These are phyloP conservation scores for Aphelinus atriplicis DNA, from an alignment of 1,140 invertebrate species.

Conservation along the genomic window DNA sequence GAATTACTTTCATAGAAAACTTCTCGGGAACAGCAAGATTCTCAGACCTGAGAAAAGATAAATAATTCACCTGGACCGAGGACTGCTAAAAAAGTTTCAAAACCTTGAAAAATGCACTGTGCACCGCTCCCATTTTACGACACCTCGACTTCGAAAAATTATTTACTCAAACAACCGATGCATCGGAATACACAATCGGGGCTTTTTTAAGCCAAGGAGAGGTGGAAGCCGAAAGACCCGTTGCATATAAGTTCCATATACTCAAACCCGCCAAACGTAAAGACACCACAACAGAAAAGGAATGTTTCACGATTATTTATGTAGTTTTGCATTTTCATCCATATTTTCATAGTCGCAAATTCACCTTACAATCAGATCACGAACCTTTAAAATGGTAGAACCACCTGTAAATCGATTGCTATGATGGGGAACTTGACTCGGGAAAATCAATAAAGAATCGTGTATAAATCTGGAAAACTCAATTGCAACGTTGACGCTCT, in stretches of 20 bases:
- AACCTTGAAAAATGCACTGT: neutral
- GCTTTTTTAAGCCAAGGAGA: slow-evolving; percentile 2
- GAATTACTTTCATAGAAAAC: slow-evolving; percentile 9
- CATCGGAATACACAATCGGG: slow-evolving; percentile 3
- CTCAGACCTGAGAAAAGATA: neutral
- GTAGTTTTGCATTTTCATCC: slow-evolving; percentile 59
- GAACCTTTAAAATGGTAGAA: slow-evolving; percentile 60
- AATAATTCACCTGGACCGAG: neutral
- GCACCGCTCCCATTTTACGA: neutral
- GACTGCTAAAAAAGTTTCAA: neutral
- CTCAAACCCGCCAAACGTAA: slow-evolving; percentile 44
- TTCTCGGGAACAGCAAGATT: neutral
- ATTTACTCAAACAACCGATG: slow-evolving; percentile 7
- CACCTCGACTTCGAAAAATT: neutral
- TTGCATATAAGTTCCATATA: slow-evolving; percentile 50
- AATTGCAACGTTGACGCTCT: neutral
- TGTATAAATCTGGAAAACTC: neutral
- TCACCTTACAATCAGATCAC: slow-evolving; percentile 54
- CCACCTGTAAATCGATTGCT: slow-evolving; percentile 58
- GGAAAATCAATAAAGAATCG: too few relatives aligned
- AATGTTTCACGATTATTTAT: slow-evolving; percentile 55
- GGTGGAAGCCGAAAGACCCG: slow-evolving; percentile 44
- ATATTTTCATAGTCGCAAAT: slow-evolving; percentile 54
- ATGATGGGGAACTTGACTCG: slow-evolving; percentile 63
- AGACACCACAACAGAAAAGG: slow-evolving; percentile 54